A percentile compares a stretch with the other conserved stretches of the same genome.
These are phyloP conservation scores for Stegophylla sp. DNA, from an alignment of 2,888 invertebrate genomes.

Conservation along the genomic window DNA sequence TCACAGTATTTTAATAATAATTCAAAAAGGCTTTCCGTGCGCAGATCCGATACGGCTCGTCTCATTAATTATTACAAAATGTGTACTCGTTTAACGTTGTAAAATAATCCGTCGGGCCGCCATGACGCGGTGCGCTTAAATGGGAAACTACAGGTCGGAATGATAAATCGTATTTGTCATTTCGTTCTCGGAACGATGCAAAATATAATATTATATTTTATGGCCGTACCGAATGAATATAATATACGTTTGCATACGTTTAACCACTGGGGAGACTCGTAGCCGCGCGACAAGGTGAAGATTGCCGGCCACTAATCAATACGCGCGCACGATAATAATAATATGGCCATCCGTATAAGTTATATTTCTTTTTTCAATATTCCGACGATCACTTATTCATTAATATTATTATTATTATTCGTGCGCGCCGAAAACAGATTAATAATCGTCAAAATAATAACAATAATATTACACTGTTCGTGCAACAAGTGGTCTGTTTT, in stretches of 20 bases:
- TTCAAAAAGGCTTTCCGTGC: neutral
- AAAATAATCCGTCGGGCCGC: no score
- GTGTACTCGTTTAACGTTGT: neutral
- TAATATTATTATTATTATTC: no score
- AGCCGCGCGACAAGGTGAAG: slow-evolving; percentile 15
- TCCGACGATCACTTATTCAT: neutral
- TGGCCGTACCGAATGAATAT: slow-evolving; percentile 7
- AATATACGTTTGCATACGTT: no score
- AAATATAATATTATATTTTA: no score
- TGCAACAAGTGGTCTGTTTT: no score
- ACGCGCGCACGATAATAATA: no score
- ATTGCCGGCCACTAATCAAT: neutral
- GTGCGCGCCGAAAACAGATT: neutral
- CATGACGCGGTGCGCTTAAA: no score
- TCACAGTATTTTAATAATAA: slow-evolving; percentile 3
- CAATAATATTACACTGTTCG: no score
- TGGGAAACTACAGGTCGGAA: neutral
- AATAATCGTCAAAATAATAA: neutral
- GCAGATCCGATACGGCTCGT: neutral
- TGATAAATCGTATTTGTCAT: slow-evolving; percentile 35
- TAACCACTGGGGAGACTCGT: no score
- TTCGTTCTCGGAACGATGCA: slow-evolving; percentile 3
- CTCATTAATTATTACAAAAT: slow-evolving; percentile 44
- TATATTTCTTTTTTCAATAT: no score
- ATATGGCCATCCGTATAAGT: neutral